Base-by-base conservation (phyloP, 2,888 invertebrate species). In the Malachius bipustulatus region DNA sequence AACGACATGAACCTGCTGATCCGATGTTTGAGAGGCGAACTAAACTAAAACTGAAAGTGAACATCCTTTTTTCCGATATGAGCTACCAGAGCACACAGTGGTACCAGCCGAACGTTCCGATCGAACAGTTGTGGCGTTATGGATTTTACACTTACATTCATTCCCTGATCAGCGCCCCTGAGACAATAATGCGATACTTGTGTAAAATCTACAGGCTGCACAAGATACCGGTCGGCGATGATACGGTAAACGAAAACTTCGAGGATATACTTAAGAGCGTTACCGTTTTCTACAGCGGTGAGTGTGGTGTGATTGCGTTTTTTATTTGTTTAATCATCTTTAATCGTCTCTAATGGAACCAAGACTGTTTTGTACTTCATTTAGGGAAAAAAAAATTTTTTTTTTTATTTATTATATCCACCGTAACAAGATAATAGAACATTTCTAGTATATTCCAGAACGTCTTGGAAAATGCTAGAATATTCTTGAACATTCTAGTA, bases 1-100 rank as follows among this genome's bases (percentile, higher is more conserved):
- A 65, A 69, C 1, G 94, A 94, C 49, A 79, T 90, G 73, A 82
- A 83, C 48, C 52, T 67, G 12, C 72, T 93, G 31, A 64, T 87
- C 14, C 60, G 65, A 12, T 66, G 69, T 32, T 56, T 81, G 35
- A 58, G 81, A 27, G 66, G 67, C 8, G 65, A 75, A 33, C 64
- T 67, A 41, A 61, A n/a, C 61, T 67, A 42, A 61, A 66, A 2
- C 44, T 71, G 36, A 56, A 63, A 16, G 71, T 87, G 1, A 85
- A 83, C 53, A 77, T 76, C 1, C 65, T 82, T 1, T 65, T 69
- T 54, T 65, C 66, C 0, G 60, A 49, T 59, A 62, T 54, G 8
- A 38, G 39, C 32, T 35, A 37, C 13, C 26, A 36, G 4, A 33
- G 36, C 11, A 14, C 43, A 3, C 36, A 42, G 3, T 40, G 52